These are phyloP conservation scores for Eutolmus rufibarbis DNA, from an alignment of 2,888 invertebrate species.

Conservation along the genomic window DNA sequence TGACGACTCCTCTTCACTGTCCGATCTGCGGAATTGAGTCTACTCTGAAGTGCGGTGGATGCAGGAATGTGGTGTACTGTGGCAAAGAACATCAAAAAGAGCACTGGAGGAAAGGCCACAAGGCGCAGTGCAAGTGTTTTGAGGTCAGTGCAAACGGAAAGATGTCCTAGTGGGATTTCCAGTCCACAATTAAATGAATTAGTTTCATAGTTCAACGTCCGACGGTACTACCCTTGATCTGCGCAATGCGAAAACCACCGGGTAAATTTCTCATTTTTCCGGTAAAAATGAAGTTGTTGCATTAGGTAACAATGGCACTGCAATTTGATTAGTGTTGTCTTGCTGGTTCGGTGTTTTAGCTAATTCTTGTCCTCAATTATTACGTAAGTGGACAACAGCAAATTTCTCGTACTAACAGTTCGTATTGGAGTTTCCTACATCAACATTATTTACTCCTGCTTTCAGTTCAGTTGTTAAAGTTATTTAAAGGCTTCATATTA, in stretches of 20 bases:
- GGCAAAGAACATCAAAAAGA: slow-evolving; percentile 74
- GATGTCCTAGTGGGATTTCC: background rate
- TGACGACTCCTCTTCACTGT: slow-evolving; percentile 63
- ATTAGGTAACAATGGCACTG: background rate
- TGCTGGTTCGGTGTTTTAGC: too few relatives aligned
- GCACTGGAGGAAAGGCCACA: slow-evolving; percentile 76
- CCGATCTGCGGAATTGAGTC: slow-evolving; percentile 71
- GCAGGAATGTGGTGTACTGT: slow-evolving; percentile 75
- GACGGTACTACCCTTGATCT: too few relatives aligned
- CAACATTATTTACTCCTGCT: too few relatives aligned
- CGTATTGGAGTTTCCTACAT: background rate
- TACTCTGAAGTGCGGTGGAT: slow-evolving; percentile 72
- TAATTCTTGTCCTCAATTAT: background rate
- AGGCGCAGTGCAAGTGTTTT: slow-evolving; percentile 67
- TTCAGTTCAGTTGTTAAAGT: too few relatives aligned
- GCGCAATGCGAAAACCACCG: too few relatives aligned
- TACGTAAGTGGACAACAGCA: background rate
- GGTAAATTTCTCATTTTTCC: background rate
- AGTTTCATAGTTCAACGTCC: too few relatives aligned
- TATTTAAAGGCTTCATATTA: too few relatives aligned
- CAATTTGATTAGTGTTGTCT: background rate
- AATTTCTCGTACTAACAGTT: too few relatives aligned
- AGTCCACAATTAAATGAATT: too few relatives aligned
- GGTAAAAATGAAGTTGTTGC: background rate
- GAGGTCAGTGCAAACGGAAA: slow-evolving; percentile 52